phyloP scores from a whole-genome alignment of 2,888 invertebrate species.

The Agrotis segetum region DNA sequence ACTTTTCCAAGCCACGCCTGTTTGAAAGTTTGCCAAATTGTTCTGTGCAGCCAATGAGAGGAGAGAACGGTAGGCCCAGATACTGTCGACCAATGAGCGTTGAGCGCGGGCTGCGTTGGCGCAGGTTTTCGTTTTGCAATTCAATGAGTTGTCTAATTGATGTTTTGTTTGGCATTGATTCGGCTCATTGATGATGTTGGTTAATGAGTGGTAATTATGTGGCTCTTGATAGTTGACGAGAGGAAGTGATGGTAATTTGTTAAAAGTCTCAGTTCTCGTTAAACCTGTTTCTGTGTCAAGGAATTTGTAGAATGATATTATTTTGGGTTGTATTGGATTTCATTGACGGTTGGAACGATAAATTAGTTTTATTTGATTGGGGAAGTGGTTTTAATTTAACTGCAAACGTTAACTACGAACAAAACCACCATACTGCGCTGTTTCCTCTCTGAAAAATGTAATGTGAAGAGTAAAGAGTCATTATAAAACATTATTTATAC shows the following conservation, averaged over 20 bases:
- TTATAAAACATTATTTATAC: background rate
- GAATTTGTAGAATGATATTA: conserved; percentile 43
- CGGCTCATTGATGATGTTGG: conserved; percentile 70
- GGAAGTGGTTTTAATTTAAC: conserved; percentile 29
- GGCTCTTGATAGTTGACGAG: conserved; percentile 29
- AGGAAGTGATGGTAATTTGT: conserved; percentile 49
- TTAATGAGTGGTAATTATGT: conserved; percentile 59
- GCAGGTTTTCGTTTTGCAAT: conserved; percentile 84
- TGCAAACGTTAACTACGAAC: background rate
- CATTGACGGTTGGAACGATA: background rate
- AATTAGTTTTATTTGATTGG: conserved; percentile 33
- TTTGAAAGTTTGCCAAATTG: conserved; percentile 87
- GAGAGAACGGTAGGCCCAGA: conserved; percentile 69
- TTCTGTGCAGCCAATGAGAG: conserved; percentile 76
- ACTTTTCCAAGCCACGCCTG: conserved; percentile 79
- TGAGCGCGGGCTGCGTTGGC: conserved; percentile 78
- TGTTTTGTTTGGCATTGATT: conserved; percentile 81
- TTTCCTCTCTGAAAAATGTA: background rate
- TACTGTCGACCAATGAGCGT: conserved; percentile 75
- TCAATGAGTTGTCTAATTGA: conserved; percentile 84
- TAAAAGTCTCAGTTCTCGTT: conserved; percentile 32
- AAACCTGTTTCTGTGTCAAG: conserved; percentile 54
- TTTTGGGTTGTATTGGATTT: conserved; percentile 35
- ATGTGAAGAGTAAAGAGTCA: no score
- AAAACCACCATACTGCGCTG: background rate